Evolutionary conservation across 2,888 invertebrate species (phyloP).

Genomic region (Physocephala rufipes): DNA sequence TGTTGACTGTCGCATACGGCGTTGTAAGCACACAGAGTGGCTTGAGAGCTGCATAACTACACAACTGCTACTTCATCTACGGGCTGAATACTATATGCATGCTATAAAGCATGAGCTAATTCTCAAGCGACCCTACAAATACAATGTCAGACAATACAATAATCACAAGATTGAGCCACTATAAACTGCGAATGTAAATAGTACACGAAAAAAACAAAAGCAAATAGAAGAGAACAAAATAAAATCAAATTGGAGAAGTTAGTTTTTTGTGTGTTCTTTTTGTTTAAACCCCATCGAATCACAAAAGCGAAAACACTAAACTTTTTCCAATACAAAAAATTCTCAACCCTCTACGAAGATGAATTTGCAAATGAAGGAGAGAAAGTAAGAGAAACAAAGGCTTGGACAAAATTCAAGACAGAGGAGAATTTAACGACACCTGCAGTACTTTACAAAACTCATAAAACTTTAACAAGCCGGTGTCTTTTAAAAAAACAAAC

Average conservation of each 20-base stretch:
- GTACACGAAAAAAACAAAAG: conserved; percentile 9
- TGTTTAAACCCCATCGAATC: background rate
- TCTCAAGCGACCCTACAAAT: conserved; percentile 22
- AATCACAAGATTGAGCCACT: too few species aligned
- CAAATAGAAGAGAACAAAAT: conserved; percentile 28
- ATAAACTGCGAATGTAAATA: background rate
- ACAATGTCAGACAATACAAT: background rate
- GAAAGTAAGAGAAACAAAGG: background rate
- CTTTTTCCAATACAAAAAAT: background rate
- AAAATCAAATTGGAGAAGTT: background rate
- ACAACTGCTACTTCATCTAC: too few species aligned
- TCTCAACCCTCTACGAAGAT: background rate
- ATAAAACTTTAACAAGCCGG: too few species aligned
- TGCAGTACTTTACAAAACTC: conserved; percentile 8
- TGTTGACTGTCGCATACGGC: conserved; percentile 8
- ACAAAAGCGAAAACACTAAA: too few species aligned
- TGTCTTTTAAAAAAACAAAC: too few species aligned
- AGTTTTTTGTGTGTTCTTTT: background rate
- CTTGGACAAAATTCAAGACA: background rate
- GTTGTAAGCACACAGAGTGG: too few species aligned
- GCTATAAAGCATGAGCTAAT: conserved; percentile 24
- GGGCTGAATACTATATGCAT: background rate
- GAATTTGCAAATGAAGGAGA: background rate
- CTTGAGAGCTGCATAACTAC: background rate
- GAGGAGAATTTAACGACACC: background rate